Conservation (phyloP, 1,140 invertebrate genomes). For the Tetranychus cinnabarinus region DNA sequence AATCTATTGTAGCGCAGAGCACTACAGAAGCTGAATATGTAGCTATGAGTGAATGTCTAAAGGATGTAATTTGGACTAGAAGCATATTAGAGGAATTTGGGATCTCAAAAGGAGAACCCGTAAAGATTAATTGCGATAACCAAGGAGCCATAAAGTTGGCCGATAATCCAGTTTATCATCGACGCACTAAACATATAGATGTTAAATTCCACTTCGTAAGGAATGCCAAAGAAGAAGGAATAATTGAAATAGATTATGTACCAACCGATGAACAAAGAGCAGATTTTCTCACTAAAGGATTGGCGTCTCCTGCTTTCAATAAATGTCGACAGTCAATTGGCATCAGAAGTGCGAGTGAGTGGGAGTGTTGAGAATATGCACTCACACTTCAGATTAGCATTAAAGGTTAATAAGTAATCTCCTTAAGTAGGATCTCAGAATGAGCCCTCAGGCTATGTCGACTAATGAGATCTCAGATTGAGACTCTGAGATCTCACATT, state of each 20-base stretch:
- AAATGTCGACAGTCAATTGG: neutral
- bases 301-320: neutral
- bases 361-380: neutral
- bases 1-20: slow-evolving; percentile 7
- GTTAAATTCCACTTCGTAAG: slow-evolving; percentile 19
- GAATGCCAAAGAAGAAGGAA: slow-evolving; percentile 3
- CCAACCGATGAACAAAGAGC: neutral
- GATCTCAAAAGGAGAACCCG: neutral
- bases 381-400: neutral
- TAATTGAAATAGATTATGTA: neutral
- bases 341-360: neutral
- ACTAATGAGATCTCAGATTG: too few species aligned
- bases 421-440: too few species aligned
- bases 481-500: too few species aligned
- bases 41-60: slow-evolving; percentile 6
- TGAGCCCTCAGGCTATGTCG: too few species aligned
- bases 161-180: slow-evolving; percentile 17
- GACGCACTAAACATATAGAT: slow-evolving; percentile 20
- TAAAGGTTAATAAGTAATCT: too few species aligned
- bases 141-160: slow-evolving; percentile 16
- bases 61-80: slow-evolving; percentile 16
- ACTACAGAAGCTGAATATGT: slow-evolving; percentile 9
- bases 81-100: slow-evolving; percentile 13
- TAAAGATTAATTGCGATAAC: slow-evolving; percentile 16
- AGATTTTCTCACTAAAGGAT: neutral